Percentiles rank a stretch among this genome's conserved stretches.
Evolutionary conservation across 2,113 vertebrate genomes (phyloP).

Genomic region (Emydocephalus ijimae): DNA sequence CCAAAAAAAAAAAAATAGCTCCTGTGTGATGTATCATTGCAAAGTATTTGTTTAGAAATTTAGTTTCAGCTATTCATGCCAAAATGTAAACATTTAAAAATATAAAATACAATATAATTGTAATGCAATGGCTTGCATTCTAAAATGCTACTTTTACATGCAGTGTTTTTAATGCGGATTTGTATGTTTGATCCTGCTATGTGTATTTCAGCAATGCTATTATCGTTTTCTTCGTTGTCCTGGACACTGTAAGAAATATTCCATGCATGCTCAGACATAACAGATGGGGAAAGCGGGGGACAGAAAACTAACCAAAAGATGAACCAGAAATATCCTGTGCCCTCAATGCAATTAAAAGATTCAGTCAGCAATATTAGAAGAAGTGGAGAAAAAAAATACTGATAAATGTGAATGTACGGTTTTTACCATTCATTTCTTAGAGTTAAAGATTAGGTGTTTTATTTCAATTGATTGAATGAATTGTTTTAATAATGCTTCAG

Average conservation of each 20-base stretch:
- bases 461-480: slow-evolving; percentile 63
- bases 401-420: slow-evolving; percentile 65
- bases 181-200: slow-evolving; percentile 71
- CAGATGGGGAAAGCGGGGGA: not conserved
- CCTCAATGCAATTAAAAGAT: slow-evolving; percentile 51
- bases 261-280: slow-evolving; percentile 68
- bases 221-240: slow-evolving; percentile 69
- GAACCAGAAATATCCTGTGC: slow-evolving; percentile 6
- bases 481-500: slow-evolving; percentile 68
- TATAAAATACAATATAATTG: slow-evolving; percentile 64
- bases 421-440: slow-evolving; percentile 70
- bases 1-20: slow-evolving; percentile 65
- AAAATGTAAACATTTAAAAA: slow-evolving; percentile 69
- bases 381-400: slow-evolving; percentile 54
- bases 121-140: slow-evolving; percentile 72
- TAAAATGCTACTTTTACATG: slow-evolving; percentile 72
- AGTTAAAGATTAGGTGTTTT: slow-evolving; percentile 69
- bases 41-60: slow-evolving; percentile 92
- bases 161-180: slow-evolving; percentile 73
- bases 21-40: slow-evolving; percentile 87
- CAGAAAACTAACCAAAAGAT: not conserved
- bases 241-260: slow-evolving; percentile 70
- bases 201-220: slow-evolving; percentile 67
- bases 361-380: slow-evolving; percentile 64
- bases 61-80: slow-evolving; percentile 78